Percentiles rank a stretch among this genome's conserved stretches.
These are phyloP conservation scores for Paralichthys olivaceus DNA, from an alignment of 2,113 vertebrate species.

Conservation along the genomic window DNA sequence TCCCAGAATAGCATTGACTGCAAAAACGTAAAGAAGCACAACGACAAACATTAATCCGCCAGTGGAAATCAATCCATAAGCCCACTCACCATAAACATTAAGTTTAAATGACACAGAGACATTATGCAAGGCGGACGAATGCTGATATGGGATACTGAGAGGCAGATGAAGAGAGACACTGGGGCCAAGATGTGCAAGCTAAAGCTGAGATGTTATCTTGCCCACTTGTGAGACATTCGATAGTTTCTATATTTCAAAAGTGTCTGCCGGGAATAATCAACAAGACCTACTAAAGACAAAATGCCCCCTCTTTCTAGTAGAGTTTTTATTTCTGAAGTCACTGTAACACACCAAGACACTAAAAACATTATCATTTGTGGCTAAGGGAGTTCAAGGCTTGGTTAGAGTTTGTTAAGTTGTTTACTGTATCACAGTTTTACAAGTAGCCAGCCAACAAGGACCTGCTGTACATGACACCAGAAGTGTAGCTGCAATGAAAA, in stretches of 20 bases:
- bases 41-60: conserved; percentile 8
- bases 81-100: conserved; percentile 7
- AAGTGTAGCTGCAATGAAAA: neutral
- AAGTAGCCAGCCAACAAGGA: neutral
- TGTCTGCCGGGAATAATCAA: neutral
- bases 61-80: neutral
- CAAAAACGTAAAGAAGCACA: conserved; percentile 16
- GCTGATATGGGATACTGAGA: conserved; percentile 54
- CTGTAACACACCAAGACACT: neutral
- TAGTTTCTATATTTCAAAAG: conserved; percentile 26
- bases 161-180: neutral
- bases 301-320: neutral
- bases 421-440: too few relatives aligned
- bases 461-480: neutral
- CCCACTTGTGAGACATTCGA: conserved; percentile 36
- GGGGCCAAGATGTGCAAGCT: conserved; percentile 48
- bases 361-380: neutral
- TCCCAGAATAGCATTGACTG: conserved; percentile 4
- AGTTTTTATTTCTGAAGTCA: neutral
- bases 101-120: conserved; percentile 33
- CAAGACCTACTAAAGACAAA: neutral
- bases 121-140: conserved; percentile 28
- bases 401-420: too few relatives aligned
- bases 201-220: conserved; percentile 18
- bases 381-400: neutral